These are phyloP conservation scores for Danio jaintianensis DNA, from an alignment of 2,797 vertebrate species.

Conservation along the genomic window DNA sequence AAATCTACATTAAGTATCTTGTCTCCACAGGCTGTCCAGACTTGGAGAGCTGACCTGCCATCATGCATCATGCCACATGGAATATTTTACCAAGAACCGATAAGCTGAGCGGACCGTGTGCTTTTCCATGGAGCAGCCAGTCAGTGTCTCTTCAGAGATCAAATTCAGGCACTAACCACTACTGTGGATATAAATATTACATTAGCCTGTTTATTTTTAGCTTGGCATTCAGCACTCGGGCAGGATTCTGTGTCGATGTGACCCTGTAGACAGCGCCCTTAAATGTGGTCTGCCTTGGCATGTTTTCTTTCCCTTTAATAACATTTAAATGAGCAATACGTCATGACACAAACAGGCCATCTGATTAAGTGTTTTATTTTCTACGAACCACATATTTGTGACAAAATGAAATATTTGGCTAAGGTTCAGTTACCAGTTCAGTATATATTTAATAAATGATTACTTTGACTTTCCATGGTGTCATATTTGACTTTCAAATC, in stretches of 20 bases:
- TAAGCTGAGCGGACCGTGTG: neutral
- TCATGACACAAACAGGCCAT: constrained; percentile 31
- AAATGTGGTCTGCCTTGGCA: constrained; percentile 29
- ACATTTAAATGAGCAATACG: constrained; percentile 45
- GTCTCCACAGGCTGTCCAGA: constrained; percentile 48
- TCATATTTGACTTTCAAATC: constrained; percentile 15
- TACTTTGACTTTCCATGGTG: constrained; percentile 24
- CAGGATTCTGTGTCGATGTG: constrained; percentile 21
- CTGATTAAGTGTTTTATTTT: constrained; percentile 27
- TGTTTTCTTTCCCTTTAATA: constrained; percentile 32
- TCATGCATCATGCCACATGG: constrained; percentile 7
- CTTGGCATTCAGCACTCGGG: constrained; percentile 5
- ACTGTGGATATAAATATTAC: constrained; percentile 42
- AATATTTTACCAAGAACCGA: constrained; percentile 10
- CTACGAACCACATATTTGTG: constrained; percentile 21
- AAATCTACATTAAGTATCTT: neutral
- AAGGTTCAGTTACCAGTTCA: constrained; percentile 19
- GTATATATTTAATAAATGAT: constrained; percentile 59
- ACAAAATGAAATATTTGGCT: constrained; percentile 30
- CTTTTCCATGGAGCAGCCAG: neutral
- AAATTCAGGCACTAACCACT: constrained; percentile 27
- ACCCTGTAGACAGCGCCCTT: neutral
- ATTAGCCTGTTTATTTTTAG: constrained; percentile 38
- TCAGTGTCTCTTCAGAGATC: neutral
- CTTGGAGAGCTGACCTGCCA: constrained; percentile 14